Evolutionary conservation across 2,888 invertebrate genomes (phyloP).

Genomic region (Nephrotoma appendiculata): DNA sequence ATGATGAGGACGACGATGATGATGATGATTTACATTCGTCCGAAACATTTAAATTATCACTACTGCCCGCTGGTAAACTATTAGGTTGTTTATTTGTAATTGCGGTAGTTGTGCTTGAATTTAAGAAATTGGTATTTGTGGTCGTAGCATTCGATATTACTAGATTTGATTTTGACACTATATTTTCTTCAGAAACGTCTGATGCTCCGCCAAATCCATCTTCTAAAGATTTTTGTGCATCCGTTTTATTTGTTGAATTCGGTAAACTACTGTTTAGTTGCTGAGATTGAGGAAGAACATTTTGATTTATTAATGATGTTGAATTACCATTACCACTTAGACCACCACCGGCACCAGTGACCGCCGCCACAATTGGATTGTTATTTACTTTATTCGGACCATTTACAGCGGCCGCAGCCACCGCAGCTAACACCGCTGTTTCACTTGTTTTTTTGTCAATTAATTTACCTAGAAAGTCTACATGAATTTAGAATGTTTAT

Average conservation of each 20-base stretch:
- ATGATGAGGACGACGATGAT: background rate
- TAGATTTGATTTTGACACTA: background rate
- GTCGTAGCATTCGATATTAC: constrained; percentile 11
- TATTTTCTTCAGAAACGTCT: background rate
- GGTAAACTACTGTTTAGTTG: background rate
- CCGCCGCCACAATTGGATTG: background rate
- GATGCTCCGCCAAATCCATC: background rate
- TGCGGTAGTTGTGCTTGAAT: constrained; percentile 14
- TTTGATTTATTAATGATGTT: constrained; percentile 24
- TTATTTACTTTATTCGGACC: constrained; percentile 24
- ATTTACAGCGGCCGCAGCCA: constrained; percentile 15
- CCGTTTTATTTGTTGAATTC: constrained; percentile 1
- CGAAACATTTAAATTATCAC: background rate
- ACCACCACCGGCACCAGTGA: background rate
- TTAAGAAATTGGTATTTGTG: constrained; percentile 19
- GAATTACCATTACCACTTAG: background rate
- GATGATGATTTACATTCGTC: background rate
- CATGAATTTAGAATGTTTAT: constrained; percentile 2
- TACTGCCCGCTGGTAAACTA: background rate
- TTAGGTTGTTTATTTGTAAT: background rate
- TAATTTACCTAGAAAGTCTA: constrained; percentile 6
- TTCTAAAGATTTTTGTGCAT: background rate
- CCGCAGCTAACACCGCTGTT: background rate
- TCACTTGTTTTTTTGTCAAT: constrained; percentile 33
- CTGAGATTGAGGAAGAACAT: constrained; percentile 14